These are phyloP conservation scores for Catostylus mosaicus DNA, from an alignment of 30 jellyfish, hydroid and myxozoan genomes.

Conservation along the genomic window DNA sequence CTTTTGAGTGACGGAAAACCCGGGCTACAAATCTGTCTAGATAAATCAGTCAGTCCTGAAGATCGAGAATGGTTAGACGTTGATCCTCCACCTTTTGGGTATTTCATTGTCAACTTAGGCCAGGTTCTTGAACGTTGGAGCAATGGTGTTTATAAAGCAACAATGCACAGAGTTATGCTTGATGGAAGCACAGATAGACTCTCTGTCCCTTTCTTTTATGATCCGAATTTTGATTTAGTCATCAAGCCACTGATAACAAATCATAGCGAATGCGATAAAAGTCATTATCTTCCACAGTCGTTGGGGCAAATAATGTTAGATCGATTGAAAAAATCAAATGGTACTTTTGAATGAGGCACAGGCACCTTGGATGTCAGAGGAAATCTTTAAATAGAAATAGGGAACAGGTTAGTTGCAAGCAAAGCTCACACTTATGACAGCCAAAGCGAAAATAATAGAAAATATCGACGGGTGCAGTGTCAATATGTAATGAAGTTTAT, in stretches of 20 bases:
- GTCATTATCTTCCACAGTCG: constrained; percentile 1
- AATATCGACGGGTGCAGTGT: no score
- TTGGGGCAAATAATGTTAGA: constrained; percentile 38
- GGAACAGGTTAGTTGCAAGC: no score
- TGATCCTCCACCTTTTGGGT: constrained; percentile 42
- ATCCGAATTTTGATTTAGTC: constrained; percentile 51
- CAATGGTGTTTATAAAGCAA: constrained; percentile 43
- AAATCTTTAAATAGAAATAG: no score
- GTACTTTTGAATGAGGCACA: constrained; percentile 56
- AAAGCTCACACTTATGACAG: no score
- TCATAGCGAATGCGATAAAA: not conserved
- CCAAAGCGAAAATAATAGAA: no score
- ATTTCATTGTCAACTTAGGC: constrained; percentile 48
- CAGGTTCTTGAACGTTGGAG: constrained; percentile 71
- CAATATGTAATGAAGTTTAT: no score
- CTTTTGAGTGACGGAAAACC: constrained; percentile 61
- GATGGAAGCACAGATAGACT: constrained; percentile 32
- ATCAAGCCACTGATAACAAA: constrained; percentile 22
- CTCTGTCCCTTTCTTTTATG: constrained; percentile 62
- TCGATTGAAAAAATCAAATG: constrained; percentile 30
- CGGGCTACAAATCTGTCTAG: constrained; percentile 51
- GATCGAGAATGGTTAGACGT: constrained; percentile 52
- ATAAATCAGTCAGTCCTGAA: constrained; percentile 6
- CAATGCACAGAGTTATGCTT: constrained; percentile 60
- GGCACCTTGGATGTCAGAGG: no score